phyloP scores from a whole-genome alignment of 1,140 invertebrate species.

The Drosophila fuyamai region DNA sequence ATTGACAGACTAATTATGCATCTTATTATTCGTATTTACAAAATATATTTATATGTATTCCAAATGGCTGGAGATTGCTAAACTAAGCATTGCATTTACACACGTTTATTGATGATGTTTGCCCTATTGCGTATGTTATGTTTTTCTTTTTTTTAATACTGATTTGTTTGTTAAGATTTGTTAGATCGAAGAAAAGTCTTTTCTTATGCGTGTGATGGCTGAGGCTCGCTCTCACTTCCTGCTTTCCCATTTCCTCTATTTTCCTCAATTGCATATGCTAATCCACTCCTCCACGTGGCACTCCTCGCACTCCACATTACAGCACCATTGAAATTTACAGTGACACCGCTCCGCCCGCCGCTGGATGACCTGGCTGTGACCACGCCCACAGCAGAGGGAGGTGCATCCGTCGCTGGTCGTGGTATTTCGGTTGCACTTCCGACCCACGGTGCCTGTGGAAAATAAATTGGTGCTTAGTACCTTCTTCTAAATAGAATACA shows the following conservation, averaged over 20 bases:
- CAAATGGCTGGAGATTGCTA: conserved; percentile 58
- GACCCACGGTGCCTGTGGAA: conserved; percentile 89
- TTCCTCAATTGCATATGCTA: conserved; percentile 90
- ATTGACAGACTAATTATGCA: conserved; percentile 73
- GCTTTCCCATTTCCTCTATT: background rate
- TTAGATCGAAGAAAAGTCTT: conserved; percentile 61
- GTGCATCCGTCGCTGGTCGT: conserved; percentile 91
- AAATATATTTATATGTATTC: conserved; percentile 57
- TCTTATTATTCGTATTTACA: conserved; percentile 80
- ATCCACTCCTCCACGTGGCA: conserved; percentile 94
- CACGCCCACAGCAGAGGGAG: conserved; percentile 95
- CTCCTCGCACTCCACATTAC: conserved; percentile 93
- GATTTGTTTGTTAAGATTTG: conserved; percentile 27
- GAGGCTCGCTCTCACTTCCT: conserved; percentile 15
- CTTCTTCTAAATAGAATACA: background rate
- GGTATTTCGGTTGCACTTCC: conserved; percentile 91
- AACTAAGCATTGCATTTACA: conserved; percentile 59
- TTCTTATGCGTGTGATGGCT: conserved; percentile 17
- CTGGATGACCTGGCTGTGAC: conserved; percentile 93
- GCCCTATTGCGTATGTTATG: conserved; percentile 40
- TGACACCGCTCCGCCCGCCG: conserved; percentile 91
- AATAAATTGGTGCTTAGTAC: background rate
- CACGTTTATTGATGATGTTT: conserved; percentile 32
- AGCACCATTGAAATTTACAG: conserved; percentile 97
- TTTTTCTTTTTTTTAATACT: conserved; percentile 57